Conservation (phyloP, 2,113 vertebrate genomes). For the Zapus hudsonius region DNA sequence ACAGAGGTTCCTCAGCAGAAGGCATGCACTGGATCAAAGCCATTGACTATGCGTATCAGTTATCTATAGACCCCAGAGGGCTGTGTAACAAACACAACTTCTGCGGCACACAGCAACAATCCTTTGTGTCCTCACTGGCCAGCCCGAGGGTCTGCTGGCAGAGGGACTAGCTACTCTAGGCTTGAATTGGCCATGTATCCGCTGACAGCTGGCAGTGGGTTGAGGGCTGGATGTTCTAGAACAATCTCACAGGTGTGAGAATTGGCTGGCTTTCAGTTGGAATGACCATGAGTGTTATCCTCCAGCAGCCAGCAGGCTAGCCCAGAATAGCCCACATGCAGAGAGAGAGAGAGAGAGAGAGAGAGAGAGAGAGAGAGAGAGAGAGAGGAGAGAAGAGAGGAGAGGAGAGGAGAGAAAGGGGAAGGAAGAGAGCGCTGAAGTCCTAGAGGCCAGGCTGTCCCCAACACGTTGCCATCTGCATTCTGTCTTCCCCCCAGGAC, state of each 20-base stretch:
- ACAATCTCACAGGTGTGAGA: background rate
- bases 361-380: too few species aligned
- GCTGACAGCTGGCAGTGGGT: background rate
- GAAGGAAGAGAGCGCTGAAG: background rate
- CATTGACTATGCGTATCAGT: background rate
- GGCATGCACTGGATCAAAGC: too few species aligned
- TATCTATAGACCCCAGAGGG: background rate
- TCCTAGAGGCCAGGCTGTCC: background rate
- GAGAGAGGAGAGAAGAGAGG: rapidly evolving
- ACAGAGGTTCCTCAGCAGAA: background rate
- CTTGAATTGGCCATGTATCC: background rate
- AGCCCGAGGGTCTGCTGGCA: background rate
- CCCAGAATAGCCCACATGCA: too few species aligned
- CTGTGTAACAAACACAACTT: background rate
- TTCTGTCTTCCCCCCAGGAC: background rate
- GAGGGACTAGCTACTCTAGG: background rate
- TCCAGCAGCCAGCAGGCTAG: background rate
- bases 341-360: rapidly evolving
- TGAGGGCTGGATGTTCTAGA: background rate
- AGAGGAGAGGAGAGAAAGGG: rapidly evolving
- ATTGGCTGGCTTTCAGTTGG: background rate
- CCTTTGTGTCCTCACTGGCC: background rate
- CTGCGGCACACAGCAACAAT: background rate
- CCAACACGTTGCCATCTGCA: rapidly evolving
- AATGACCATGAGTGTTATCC: background rate